Conservation (phyloP, 2,888 invertebrate species). For the Mythimna ferrago region DNA sequence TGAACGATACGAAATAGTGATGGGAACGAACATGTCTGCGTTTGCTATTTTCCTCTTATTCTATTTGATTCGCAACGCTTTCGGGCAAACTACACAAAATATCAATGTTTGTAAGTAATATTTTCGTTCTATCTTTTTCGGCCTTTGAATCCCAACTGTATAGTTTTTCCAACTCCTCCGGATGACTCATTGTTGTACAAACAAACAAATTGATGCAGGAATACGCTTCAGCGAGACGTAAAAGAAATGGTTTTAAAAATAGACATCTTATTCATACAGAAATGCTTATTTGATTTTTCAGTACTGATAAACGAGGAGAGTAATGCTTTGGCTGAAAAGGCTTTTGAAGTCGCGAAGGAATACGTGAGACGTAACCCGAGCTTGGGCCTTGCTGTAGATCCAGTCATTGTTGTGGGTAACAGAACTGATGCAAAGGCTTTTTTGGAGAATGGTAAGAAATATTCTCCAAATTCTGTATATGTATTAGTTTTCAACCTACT, state of each 20-base stretch:
- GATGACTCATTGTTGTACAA: conserved; percentile 49
- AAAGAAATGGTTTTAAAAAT: conserved; percentile 37
- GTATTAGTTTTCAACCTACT: neutral
- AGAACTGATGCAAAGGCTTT: conserved; percentile 93
- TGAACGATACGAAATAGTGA: conserved; percentile 34
- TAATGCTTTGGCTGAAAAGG: conserved; percentile 93
- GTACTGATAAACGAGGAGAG: conserved; percentile 94
- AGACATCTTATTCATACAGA: conserved; percentile 24
- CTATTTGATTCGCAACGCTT: conserved; percentile 66
- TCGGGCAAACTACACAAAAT: conserved; percentile 93
- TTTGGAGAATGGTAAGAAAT: conserved; percentile 93
- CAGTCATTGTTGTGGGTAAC: conserved; percentile 92
- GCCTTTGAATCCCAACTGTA: neutral
- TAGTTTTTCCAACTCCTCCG: conserved; percentile 32
- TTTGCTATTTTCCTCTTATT: conserved; percentile 69
- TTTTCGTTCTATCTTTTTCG: conserved; percentile 24
- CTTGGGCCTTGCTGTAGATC: conserved; percentile 92
- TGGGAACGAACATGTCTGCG: conserved; percentile 60
- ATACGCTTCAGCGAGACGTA: conserved; percentile 28
- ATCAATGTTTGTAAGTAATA: conserved; percentile 93
- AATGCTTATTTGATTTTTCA: conserved; percentile 73
- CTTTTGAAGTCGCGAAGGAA: conserved; percentile 93
- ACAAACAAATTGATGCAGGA: conserved; percentile 35
- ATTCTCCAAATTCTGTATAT: conserved; percentile 10
- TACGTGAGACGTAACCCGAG: conserved; percentile 93